Evolutionary conservation across 2,797 vertebrate genomes (phyloP).

Genomic region (Monodelphis domestica): DNA sequence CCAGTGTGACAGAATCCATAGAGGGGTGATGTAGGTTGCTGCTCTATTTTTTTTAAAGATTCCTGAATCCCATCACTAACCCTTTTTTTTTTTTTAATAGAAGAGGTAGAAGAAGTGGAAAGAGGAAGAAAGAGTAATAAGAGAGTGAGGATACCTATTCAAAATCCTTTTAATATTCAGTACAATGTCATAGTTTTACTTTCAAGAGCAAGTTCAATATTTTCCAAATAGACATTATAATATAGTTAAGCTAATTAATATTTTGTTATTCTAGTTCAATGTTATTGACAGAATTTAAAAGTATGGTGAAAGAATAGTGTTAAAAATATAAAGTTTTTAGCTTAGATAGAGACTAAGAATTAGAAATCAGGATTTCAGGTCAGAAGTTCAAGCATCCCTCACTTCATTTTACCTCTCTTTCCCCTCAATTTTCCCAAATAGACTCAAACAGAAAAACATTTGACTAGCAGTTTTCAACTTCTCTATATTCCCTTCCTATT

Average conservation of each 20-base stretch:
- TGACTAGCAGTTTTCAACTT: not conserved
- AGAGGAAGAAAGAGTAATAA: not conserved
- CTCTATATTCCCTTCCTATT: not conserved
- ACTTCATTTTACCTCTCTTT: not conserved
- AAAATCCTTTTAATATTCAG: not conserved
- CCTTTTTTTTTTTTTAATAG: not conserved
- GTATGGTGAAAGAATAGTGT: constrained; percentile 1
- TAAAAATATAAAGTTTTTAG: constrained; percentile 40
- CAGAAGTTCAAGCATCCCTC: not conserved
- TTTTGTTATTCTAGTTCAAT: constrained; percentile 41
- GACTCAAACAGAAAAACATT: not conserved
- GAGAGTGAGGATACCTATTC: not conserved
- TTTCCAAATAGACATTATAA: not conserved
- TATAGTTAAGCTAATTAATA: constrained; percentile 38
- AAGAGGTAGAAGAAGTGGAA: accelerated
- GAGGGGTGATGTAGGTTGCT: not conserved
- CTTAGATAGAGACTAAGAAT: not conserved
- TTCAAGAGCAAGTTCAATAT: constrained; percentile 30
- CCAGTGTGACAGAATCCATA: not conserved
- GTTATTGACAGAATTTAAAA: constrained; percentile 24
- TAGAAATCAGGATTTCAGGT: not conserved
- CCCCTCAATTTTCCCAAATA: not conserved
- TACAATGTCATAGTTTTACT: not conserved
- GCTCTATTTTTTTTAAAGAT: not conserved
- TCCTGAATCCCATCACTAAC: not conserved